phyloP scores from a whole-genome alignment of 2,113 vertebrate species.

The Pycnonotus jocosus region DNA sequence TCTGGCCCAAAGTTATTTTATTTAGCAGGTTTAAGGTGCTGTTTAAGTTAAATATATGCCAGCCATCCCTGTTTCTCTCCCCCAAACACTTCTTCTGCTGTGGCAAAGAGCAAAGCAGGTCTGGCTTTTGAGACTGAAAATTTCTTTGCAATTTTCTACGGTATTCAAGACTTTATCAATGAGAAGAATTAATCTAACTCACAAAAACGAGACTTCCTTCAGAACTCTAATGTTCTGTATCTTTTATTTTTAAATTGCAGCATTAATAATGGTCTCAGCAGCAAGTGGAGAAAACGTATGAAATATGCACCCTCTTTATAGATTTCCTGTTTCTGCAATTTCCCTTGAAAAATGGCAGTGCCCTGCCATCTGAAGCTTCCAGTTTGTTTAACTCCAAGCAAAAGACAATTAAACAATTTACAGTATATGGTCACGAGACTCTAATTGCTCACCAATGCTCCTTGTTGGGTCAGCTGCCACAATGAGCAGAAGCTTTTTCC shows the following conservation, averaged over 20 bases:
- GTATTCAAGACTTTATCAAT: neutral
- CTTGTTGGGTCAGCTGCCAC: neutral
- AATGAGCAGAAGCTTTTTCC: neutral
- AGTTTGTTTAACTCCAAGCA: conserved; percentile 31
- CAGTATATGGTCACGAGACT: neutral
- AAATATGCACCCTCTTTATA: conserved; percentile 36
- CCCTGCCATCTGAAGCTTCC: conserved; percentile 15
- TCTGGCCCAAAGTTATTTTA: neutral
- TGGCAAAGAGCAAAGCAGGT: neutral
- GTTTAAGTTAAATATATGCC: neutral
- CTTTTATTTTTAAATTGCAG: conserved; percentile 48
- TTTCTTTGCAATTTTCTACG: neutral
- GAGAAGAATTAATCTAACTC: conserved; percentile 16
- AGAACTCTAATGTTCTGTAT: conserved; percentile 7
- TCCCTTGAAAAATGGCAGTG: conserved; percentile 47
- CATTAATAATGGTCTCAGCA: conserved; percentile 35
- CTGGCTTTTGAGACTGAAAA: neutral
- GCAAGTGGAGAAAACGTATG: neutral
- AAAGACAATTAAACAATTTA: conserved; percentile 51
- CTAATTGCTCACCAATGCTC: neutral
- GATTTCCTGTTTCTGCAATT: conserved; percentile 47
- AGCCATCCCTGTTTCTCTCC: neutral
- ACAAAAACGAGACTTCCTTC: neutral
- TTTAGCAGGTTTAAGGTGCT: neutral
- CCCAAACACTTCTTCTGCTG: neutral